Conservation (phyloP, 2,888 invertebrate species). For the Sipha maydis region DNA sequence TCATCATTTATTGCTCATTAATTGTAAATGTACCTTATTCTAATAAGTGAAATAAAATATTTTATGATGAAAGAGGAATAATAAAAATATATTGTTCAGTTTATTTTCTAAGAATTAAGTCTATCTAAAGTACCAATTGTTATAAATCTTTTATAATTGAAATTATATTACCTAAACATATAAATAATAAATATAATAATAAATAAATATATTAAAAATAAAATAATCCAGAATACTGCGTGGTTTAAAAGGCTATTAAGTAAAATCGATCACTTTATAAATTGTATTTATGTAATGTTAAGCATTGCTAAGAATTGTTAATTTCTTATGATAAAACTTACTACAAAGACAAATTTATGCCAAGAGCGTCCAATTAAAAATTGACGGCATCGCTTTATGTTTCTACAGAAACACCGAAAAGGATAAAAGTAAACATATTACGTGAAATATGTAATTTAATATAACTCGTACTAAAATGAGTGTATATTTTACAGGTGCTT, state of each 20-base stretch:
- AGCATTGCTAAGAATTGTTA: background rate
- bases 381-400: background rate
- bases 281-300: background rate
- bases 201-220: background rate
- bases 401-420: background rate
- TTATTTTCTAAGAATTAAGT: no score
- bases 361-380: background rate
- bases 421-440: background rate
- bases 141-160: background rate
- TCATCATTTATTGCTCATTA: no score
- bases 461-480: background rate
- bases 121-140: no score
- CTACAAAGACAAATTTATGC: background rate
- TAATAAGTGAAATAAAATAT: background rate
- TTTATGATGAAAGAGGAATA: background rate
- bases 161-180: background rate
- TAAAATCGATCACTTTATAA: background rate
- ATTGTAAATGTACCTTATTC: no score
- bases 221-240: background rate
- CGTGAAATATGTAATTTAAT: background rate
- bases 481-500: background rate
- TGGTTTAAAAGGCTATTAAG: background rate
- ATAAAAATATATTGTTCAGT: no score
- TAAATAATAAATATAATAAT: background rate
- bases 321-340: background rate